phyloP scores from a whole-genome alignment of 2,797 vertebrate species.

The Holocentrus rufus region DNA sequence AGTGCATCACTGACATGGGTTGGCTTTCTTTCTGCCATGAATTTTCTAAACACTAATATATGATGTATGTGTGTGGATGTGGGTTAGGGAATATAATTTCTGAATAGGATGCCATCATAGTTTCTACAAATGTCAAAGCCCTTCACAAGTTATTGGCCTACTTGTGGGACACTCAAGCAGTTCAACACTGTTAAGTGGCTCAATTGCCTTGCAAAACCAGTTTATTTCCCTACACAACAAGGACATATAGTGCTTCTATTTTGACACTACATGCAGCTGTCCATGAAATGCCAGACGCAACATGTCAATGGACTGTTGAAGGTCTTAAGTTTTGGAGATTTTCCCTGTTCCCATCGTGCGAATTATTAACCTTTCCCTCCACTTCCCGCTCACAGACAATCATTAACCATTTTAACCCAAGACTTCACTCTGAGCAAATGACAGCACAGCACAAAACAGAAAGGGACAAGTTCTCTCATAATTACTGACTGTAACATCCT shows the following conservation, averaged over 20 bases:
- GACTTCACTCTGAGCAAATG: not conserved
- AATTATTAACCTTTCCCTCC: constrained; percentile 74
- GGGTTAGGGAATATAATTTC: no score
- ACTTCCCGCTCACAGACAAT: constrained; percentile 68
- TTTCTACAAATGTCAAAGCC: no score
- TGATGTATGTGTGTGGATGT: no score
- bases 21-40: not conserved
- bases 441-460: not conserved
- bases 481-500: not conserved
- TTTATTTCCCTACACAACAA: not conserved
- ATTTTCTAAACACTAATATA: no score
- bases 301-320: not conserved
- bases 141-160: no score
- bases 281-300: not conserved
- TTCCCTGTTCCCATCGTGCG: constrained; percentile 1
- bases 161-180: no score
- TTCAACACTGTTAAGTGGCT: not conserved
- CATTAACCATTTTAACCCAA: constrained; percentile 61
- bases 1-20: not conserved
- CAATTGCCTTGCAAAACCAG: constrained; percentile 10
- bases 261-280: constrained; percentile 6
- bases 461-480: not conserved
- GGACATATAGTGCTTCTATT: not conserved
- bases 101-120: no score
- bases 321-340: constrained; percentile 6